phyloP scores from a whole-genome alignment of 2,113 vertebrate genomes.

The Chloropsis hardwickii region DNA sequence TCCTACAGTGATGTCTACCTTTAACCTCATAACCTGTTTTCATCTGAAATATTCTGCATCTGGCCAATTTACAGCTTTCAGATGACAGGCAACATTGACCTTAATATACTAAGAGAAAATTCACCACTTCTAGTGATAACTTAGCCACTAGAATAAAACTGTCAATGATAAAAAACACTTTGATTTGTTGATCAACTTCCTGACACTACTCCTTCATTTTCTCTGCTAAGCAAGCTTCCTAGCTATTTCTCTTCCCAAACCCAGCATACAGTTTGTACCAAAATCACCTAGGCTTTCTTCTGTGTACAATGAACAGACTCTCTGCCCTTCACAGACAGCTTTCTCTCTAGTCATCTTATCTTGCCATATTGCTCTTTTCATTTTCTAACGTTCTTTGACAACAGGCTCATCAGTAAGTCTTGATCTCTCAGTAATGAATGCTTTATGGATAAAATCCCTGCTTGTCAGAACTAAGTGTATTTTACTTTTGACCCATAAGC shows the following conservation, averaged over 20 bases:
- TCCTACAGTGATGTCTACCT: neutral
- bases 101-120: neutral
- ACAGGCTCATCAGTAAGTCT: neutral
- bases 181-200: neutral
- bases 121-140: neutral
- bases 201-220: neutral
- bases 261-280: neutral
- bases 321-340: neutral
- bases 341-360: neutral
- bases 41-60: neutral
- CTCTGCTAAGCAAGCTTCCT: neutral
- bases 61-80: neutral
- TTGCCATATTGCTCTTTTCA: neutral
- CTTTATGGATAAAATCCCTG: neutral
- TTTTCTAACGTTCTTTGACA: neutral
- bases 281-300: neutral
- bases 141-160: neutral
- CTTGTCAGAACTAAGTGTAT: neutral
- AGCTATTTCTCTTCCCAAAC: neutral
- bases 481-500: neutral
- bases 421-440: neutral
- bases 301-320: neutral
- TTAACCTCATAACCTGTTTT: neutral
- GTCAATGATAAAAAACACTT: neutral
- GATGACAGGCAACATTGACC: neutral